Percentiles rank a stretch among this genome's conserved stretches.
phyloP scores from a whole-genome alignment of 2,797 vertebrate species.

The Enteromius trimaculatus region DNA sequence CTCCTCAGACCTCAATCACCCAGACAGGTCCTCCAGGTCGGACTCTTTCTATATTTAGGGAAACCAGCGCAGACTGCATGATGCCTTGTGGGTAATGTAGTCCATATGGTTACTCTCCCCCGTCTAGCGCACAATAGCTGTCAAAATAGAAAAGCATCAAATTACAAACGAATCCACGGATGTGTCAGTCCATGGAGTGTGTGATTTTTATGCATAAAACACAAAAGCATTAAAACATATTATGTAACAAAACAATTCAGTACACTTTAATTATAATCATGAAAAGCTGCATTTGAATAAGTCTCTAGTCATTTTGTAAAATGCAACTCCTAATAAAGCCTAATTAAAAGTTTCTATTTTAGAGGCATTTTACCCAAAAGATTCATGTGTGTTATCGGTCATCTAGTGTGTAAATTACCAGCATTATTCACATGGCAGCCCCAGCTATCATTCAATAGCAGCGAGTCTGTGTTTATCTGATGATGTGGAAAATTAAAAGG shows the following conservation, averaged over 20 bases:
- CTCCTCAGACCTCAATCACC: conserved; percentile 62
- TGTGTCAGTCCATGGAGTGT: not conserved
- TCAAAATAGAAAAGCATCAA: conserved; percentile 62
- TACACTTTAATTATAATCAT: not conserved
- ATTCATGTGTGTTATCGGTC: conserved; percentile 71
- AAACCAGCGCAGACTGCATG: conserved; percentile 71
- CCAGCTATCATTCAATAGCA: conserved; percentile 72
- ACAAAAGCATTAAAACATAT: not conserved
- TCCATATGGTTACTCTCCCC: conserved; percentile 61
- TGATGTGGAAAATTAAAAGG: conserved; percentile 65
- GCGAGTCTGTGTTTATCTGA: conserved; percentile 72
- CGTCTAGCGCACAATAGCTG: conserved; percentile 70
- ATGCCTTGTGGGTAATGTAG: conserved; percentile 68
- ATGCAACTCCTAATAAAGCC: conserved; percentile 42
- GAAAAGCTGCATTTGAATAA: conserved; percentile 2
- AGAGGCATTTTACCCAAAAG: conserved; percentile 45
- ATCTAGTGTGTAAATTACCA: conserved; percentile 77
- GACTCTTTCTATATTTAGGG: conserved; percentile 64
- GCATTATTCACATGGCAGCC: conserved; percentile 74
- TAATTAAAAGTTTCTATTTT: conserved; percentile 65
- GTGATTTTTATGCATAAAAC: not conserved
- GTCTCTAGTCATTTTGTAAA: not conserved
- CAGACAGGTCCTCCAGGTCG: conserved; percentile 64
- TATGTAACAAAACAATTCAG: not conserved
- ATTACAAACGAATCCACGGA: conserved; percentile 52